Percentiles rank a stretch among this genome's conserved stretches.
Conservation (phyloP, 2,888 invertebrate genomes). For the Torymus tubicola region DNA sequence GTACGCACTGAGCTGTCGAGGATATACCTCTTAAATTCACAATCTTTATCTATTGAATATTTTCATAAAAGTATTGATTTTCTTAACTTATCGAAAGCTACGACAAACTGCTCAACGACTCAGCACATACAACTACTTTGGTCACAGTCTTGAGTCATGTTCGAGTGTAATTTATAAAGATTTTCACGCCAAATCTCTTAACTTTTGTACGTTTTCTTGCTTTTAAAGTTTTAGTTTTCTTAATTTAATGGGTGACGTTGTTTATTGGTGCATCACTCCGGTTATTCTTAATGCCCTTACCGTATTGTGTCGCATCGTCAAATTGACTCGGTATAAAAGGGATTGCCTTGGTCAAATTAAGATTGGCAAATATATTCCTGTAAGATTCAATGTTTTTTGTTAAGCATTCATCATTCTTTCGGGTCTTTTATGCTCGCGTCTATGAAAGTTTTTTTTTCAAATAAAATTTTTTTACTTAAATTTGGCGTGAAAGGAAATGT, state of each 20-base stretch:
- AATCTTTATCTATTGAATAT: background rate
- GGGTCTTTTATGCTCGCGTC: constrained; percentile 26
- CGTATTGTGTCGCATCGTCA: constrained; percentile 70
- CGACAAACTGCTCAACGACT: constrained; percentile 61
- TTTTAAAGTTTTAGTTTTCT: constrained; percentile 63
- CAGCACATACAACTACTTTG: constrained; percentile 68
- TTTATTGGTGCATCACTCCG: constrained; percentile 70
- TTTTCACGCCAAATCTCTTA: constrained; percentile 11
- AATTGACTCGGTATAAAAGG: constrained; percentile 69
- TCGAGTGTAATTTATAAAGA: constrained; percentile 60
- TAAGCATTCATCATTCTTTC: constrained; percentile 13
- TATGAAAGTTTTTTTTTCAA: constrained; percentile 10
- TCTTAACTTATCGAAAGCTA: background rate
- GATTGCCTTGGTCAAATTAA: constrained; percentile 66
- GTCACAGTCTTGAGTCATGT: constrained; percentile 73
- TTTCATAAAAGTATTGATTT: background rate
- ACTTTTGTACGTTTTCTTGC: constrained; percentile 1
- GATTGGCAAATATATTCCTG: constrained; percentile 65
- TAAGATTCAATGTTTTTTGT: constrained; percentile 50
- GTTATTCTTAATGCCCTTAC: constrained; percentile 69
- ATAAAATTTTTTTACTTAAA: constrained; percentile 9
- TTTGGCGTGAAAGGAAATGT: constrained; percentile 39
- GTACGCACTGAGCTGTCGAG: constrained; percentile 64
- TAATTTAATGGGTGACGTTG: constrained; percentile 60
- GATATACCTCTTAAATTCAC: constrained; percentile 50